Evolutionary conservation across 1,140 invertebrate species (phyloP), one percentile per base, ranked within the genome.

Genomic region (Pogonognathellus flavescens): DNA sequence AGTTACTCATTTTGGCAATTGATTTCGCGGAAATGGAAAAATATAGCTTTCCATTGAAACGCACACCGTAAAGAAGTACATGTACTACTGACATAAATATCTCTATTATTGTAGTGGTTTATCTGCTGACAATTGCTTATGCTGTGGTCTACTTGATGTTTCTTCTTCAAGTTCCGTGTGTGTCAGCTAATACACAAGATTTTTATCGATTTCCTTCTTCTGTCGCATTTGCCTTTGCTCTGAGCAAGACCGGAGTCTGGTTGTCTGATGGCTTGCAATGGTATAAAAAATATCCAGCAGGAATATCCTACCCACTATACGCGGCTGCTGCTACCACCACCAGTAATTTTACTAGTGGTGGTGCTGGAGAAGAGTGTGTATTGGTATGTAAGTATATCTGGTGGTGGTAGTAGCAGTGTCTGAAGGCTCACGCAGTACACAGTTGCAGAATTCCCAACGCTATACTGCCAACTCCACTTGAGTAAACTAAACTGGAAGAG

Each of bases 161-260:
- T 20, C 20, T 10, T 25, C 25, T 66, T 6, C n/a, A n/a, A 20
- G 62, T 66, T 20, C 62, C 20, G 22, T 66, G 20, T 66, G 62
- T 66, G 62, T 66, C 22, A 66, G 25, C 62, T 66, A 66, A 66
- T 66, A 66, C 22, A 66, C 62, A 76, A 76, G 70, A 76, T 76
- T 76, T 76, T 76, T 76, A 76, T 76, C 70, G 70, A 76, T 76
- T 76, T 76, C 66, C 70, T 50, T 49, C 16, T 49, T 76, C 70
- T 76, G 70, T 76, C 70, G 70, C 70, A 76, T 76, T 50, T 31
- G 70, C 70, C 41, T 76, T 41, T 76, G 31, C 10, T 49, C 70
- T 49, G 70, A 76, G 70, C 70, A 76, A 49, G 70, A 18, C 70
- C 16, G 41, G 70, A 76, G 70, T 76, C 70, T 76, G 16, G 25